Percentiles rank a stretch among this genome's conserved stretches.
phyloP scores from a whole-genome alignment of 2,113 vertebrate genomes.

The Thymallus thymallus region DNA sequence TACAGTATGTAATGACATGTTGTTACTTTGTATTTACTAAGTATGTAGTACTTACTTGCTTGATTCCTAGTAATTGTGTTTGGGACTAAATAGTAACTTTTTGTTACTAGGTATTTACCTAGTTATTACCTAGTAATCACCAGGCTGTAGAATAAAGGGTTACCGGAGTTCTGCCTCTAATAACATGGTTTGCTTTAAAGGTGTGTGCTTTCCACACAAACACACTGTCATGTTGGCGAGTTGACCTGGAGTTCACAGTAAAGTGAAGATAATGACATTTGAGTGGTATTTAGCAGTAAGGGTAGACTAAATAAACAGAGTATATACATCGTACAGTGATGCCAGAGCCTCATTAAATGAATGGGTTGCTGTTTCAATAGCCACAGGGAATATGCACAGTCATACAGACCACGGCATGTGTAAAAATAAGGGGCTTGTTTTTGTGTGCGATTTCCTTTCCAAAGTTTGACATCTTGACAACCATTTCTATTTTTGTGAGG shows the following conservation, averaged over 20 bases:
- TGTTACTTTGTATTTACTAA: too few relatives aligned
- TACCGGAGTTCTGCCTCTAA: background rate
- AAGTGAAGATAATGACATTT: background rate
- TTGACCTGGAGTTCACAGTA: background rate
- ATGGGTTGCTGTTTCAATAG: slow-evolving; percentile 14
- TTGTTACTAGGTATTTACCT: background rate
- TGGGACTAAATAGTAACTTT: background rate
- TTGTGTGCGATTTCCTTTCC: slow-evolving; percentile 6
- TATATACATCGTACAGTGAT: slow-evolving; percentile 3
- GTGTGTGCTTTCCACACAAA: background rate
- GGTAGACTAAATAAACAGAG: background rate
- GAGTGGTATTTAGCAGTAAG: background rate
- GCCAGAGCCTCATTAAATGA: slow-evolving; percentile 21
- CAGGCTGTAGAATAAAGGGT: background rate
- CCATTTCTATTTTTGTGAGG: slow-evolving; percentile 16
- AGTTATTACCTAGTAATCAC: too few relatives aligned
- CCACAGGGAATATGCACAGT: background rate
- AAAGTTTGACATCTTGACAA: slow-evolving; percentile 18
- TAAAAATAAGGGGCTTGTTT: slow-evolving; percentile 16
- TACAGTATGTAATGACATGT: too few relatives aligned
- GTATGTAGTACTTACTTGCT: too few relatives aligned
- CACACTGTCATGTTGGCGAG: background rate
- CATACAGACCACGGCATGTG: background rate
- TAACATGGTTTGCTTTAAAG: background rate
- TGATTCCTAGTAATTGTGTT: too few relatives aligned